phyloP scores from a whole-genome alignment of 2,113 vertebrate genomes.

The Coptodon bakossiorum region DNA sequence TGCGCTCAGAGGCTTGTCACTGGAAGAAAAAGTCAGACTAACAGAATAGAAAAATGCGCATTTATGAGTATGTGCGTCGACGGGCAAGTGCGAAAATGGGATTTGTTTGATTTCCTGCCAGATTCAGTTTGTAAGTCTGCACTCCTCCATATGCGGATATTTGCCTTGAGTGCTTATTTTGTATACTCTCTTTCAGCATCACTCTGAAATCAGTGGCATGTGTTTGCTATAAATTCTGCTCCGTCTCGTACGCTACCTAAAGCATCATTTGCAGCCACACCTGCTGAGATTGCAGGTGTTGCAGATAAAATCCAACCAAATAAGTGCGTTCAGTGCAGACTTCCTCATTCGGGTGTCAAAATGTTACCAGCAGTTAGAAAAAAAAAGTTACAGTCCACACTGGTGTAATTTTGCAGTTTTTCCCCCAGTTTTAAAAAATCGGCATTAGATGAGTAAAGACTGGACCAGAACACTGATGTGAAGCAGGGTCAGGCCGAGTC shows the following conservation, averaged over 20 bases:
- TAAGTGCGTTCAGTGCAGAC: not conserved
- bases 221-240: conserved; percentile 10
- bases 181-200: not conserved
- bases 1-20: not conserved
- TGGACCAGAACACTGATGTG: not conserved
- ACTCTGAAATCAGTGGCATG: not conserved
- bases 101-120: not conserved
- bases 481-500: conserved; percentile 8
- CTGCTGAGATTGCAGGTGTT: conserved; percentile 43
- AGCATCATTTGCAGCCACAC: conserved; percentile 24
- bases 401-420: not conserved
- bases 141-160: not conserved
- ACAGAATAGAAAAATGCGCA: not conserved
- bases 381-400: not conserved
- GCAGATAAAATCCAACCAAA: conserved; percentile 23
- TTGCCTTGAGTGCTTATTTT: not conserved
- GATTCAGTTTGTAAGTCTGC: not conserved
- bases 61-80: not conserved
- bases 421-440: not conserved
- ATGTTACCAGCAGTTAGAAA: not conserved
- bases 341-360: not conserved
- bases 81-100: not conserved
- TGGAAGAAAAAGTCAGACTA: not conserved
- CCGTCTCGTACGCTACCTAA: not conserved
- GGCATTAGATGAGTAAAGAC: not conserved